Conservation (phyloP, 2,797 vertebrate genomes). For the Eulemur coronatus region DNA sequence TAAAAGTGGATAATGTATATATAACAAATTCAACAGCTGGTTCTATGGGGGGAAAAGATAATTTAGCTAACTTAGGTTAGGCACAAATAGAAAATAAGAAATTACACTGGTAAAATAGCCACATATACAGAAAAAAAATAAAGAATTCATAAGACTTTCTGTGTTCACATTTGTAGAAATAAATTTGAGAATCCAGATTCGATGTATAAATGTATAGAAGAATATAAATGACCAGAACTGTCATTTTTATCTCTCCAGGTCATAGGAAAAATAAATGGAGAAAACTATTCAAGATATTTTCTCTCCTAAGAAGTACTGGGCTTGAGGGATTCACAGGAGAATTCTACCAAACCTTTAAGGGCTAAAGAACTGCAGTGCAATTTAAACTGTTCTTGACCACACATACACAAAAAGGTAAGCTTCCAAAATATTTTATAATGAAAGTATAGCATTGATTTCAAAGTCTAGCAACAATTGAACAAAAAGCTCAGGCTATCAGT, state of each 20-base stretch:
- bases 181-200: not conserved
- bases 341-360: not conserved
- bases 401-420: not conserved
- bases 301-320: not conserved
- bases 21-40: not conserved
- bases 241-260: not conserved
- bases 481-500: not conserved
- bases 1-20: not conserved
- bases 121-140: not conserved
- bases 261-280: not conserved
- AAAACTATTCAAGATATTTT: not conserved
- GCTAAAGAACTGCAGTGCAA: not conserved
- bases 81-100: not conserved
- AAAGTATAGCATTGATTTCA: constrained; percentile 25
- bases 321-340: not conserved
- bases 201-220: not conserved
- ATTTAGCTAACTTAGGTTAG: not conserved
- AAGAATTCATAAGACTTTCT: not conserved
- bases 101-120: not conserved
- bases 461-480: not conserved
- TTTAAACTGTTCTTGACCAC: not conserved
- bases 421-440: not conserved
- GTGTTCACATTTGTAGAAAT: not conserved
- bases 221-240: not conserved
- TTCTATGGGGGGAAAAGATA: not conserved